Conservation (phyloP, 2,888 invertebrate genomes). For the Athalia rosae region DNA sequence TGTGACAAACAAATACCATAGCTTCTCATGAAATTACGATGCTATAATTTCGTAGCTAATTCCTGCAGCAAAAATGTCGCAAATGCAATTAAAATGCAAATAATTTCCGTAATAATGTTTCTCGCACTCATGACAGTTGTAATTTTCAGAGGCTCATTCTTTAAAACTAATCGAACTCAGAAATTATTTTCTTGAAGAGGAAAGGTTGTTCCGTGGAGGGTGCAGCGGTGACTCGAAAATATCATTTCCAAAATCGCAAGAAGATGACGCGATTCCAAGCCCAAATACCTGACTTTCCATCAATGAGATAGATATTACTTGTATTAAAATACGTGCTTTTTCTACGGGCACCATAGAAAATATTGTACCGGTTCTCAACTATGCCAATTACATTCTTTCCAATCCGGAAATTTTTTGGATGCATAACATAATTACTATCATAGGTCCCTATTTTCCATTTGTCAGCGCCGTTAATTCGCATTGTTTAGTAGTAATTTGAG, state of each 20-base stretch:
- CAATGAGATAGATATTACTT: not conserved
- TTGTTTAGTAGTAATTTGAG: slow-evolving; percentile 20
- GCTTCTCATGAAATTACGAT: not conserved
- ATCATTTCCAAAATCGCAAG: not conserved
- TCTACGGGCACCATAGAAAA: not conserved
- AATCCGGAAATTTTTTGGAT: not conserved
- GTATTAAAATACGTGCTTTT: slow-evolving; percentile 20
- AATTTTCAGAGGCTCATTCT: slow-evolving; percentile 58
- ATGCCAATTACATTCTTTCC: not conserved
- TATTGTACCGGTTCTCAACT: not conserved
- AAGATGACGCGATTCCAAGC: not conserved
- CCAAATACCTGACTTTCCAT: slow-evolving; percentile 22
- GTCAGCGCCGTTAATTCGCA: slow-evolving; percentile 7
- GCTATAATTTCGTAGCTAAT: not conserved
- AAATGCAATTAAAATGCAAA: not conserved
- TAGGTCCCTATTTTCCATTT: not conserved
- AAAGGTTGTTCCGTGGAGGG: slow-evolving; percentile 57
- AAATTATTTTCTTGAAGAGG: slow-evolving; percentile 64
- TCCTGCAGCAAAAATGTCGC: too few species aligned
- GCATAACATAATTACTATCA: too few species aligned
- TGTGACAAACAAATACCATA: slow-evolving; percentile 26
- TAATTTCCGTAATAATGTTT: not conserved
- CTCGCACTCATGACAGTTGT: not conserved
- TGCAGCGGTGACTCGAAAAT: slow-evolving; percentile 38
- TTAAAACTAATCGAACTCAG: slow-evolving; percentile 58